These are phyloP conservation scores for Otolemur garnettii DNA, from an alignment of 2,113 vertebrate species.

Conservation along the genomic window DNA sequence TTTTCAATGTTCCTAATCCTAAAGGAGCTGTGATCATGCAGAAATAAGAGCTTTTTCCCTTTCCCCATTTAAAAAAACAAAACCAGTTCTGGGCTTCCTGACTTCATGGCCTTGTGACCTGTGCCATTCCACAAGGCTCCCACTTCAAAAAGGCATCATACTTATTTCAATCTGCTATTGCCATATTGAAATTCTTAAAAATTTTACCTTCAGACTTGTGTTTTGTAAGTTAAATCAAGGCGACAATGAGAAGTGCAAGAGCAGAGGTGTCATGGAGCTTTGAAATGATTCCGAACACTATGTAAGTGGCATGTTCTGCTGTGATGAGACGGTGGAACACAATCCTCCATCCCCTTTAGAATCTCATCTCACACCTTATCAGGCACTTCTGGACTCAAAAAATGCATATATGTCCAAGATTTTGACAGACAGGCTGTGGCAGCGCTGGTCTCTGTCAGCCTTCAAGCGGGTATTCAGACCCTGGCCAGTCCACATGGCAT, in stretches of 20 bases:
- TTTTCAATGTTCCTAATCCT: conserved; percentile 2
- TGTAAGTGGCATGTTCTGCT: not conserved
- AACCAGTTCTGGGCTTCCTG: not conserved
- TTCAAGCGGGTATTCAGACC: not conserved
- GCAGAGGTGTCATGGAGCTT: not conserved
- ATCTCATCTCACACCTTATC: not conserved
- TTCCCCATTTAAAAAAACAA: not conserved
- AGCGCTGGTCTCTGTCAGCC: not conserved
- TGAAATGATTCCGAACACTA: not conserved
- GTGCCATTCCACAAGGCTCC: not conserved
- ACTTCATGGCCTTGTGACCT: not conserved
- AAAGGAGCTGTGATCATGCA: not conserved
- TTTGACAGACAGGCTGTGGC: not conserved
- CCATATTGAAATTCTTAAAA: not conserved
- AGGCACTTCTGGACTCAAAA: not conserved
- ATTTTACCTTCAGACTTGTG: not conserved
- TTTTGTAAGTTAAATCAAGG: not conserved
- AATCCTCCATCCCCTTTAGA: not conserved
- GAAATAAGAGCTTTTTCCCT: not conserved
- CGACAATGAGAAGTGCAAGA: not conserved
- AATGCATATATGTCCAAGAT: not conserved
- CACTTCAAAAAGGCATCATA: not conserved
- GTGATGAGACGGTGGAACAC: not conserved
- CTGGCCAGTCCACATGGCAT: not conserved
- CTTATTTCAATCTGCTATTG: not conserved